phyloP scores from a whole-genome alignment of 2,113 vertebrate species.

The Phycodurus eques region DNA sequence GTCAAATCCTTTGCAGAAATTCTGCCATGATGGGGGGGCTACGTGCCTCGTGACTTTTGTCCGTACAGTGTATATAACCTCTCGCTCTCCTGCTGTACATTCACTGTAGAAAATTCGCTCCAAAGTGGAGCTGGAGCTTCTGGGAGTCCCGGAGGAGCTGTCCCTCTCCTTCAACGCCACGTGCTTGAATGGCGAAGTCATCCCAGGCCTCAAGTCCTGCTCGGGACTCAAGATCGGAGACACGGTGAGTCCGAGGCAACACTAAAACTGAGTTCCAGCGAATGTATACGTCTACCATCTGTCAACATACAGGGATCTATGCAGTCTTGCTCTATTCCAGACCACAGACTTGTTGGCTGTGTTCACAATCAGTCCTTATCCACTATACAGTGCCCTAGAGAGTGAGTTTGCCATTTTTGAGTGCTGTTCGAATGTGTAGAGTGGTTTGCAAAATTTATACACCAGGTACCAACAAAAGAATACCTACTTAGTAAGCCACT shows the following conservation, averaged over 20 bases:
- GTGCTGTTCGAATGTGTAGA: not conserved
- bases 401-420: not conserved
- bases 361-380: not conserved
- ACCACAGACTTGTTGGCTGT: not conserved
- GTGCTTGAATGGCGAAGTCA: constrained; percentile 85
- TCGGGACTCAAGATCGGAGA: constrained; percentile 91
- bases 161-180: constrained; percentile 91
- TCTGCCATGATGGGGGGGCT: constrained; percentile 7
- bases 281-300: not conserved
- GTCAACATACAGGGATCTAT: not conserved
- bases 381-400: not conserved
- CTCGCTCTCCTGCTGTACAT: not conserved
- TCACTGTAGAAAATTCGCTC: constrained; percentile 89
- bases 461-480: too few relatives aligned
- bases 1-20: constrained; percentile 29
- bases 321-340: not conserved
- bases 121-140: constrained; percentile 91
- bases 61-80: not conserved
- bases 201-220: constrained; percentile 88
- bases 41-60: not conserved
- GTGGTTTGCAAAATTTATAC: too few relatives aligned
- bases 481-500: too few relatives aligned
- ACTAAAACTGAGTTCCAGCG: not conserved
- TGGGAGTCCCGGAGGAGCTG: constrained; percentile 86
- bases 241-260: constrained; percentile 74